A percentile compares a stretch with the other conserved stretches of the same genome.
Conservation (phyloP, 2,797 vertebrate species). For the Melanotaenia nigrans region DNA sequence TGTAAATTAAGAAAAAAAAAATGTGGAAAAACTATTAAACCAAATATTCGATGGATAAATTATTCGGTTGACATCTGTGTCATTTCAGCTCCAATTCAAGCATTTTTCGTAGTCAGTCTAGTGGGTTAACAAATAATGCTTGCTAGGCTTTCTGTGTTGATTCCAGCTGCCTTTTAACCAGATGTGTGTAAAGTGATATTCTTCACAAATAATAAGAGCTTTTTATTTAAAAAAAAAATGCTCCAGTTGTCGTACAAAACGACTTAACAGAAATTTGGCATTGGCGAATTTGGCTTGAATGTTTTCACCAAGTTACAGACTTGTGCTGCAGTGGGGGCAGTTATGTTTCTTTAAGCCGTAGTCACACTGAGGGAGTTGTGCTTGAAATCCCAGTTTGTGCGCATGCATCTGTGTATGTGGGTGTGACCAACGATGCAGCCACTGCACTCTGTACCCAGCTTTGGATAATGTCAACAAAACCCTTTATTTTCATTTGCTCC, state of each 20-base stretch:
- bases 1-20: background rate
- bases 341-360: conserved; percentile 13
- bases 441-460: conserved; percentile 18
- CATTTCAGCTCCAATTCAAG: background rate
- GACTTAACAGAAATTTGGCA: conserved; percentile 12
- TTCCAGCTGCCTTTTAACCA: conserved; percentile 11
- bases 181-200: conserved; percentile 15
- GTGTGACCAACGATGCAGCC: conserved; percentile 38
- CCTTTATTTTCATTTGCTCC: conserved; percentile 39
- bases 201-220: conserved; percentile 16
- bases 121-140: conserved; percentile 4
- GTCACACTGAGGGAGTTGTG: conserved; percentile 5
- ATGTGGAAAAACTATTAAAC: background rate
- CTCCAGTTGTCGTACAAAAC: conserved; percentile 5
- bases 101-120: background rate
- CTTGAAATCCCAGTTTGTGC: conserved; percentile 7
- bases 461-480: conserved; percentile 50
- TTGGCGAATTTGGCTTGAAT: conserved; percentile 26
- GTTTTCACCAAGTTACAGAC: conserved; percentile 1
- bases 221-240: conserved; percentile 2
- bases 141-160: conserved; percentile 7
- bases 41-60: too few species aligned
- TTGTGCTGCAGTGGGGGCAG: background rate
- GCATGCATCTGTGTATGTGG: conserved; percentile 25
- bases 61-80: background rate